Evolutionary conservation across 2,113 vertebrate genomes (phyloP).

Genomic region (Cephalopholis sonnerati): DNA sequence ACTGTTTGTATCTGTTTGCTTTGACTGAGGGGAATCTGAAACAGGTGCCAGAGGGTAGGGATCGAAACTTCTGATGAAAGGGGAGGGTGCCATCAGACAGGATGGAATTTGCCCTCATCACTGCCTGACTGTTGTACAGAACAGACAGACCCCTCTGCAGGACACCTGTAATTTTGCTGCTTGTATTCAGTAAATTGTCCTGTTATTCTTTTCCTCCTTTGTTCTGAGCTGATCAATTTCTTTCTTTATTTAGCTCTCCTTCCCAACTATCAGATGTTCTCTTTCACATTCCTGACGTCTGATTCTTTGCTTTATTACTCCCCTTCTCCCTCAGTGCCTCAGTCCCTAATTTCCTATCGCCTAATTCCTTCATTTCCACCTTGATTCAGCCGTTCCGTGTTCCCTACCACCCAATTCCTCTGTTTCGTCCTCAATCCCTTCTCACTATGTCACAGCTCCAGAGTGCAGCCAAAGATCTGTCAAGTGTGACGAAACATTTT

Average conservation of each 20-base stretch:
- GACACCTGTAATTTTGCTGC: no score
- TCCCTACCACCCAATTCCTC: no score
- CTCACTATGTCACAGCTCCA: no score
- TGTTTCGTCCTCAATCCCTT: slow-evolving; percentile 4
- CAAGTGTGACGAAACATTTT: no score
- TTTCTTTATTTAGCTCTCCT: background rate
- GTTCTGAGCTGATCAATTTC: background rate
- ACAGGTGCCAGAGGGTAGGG: background rate
- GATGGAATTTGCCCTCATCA: background rate
- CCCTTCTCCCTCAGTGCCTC: background rate
- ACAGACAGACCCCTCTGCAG: background rate
- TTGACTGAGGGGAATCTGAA: background rate
- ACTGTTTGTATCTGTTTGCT: background rate
- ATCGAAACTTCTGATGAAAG: background rate
- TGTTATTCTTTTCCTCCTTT: background rate
- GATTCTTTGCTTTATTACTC: background rate
- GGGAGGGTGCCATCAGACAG: background rate
- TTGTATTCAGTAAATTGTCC: no score
- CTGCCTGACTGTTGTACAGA: no score
- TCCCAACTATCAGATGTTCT: background rate
- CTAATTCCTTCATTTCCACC: background rate
- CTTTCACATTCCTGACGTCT: background rate
- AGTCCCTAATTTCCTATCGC: background rate
- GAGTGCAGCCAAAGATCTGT: no score
- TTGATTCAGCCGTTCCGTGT: background rate